Evolutionary conservation across 2,888 invertebrate species (phyloP).

Genomic region (Metopia argyrocephala): DNA sequence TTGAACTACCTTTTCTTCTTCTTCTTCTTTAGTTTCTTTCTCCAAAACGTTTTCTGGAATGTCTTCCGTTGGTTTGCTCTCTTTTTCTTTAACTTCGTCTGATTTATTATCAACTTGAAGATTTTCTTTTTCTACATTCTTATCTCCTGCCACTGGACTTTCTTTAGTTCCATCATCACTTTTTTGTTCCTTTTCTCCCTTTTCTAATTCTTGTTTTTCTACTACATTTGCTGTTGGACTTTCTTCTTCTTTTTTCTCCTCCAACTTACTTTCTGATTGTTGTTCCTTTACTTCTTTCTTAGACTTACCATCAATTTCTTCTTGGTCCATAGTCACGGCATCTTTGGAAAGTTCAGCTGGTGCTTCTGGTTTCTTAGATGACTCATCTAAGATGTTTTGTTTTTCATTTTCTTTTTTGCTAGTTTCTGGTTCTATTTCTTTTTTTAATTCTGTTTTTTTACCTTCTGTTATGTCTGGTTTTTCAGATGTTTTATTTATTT

Average conservation of each 20-base stretch:
- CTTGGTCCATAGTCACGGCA: slow-evolving; percentile 7
- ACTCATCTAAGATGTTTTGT: too few species aligned
- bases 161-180: slow-evolving; percentile 30
- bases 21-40: slow-evolving; percentile 26
- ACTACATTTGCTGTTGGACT: slow-evolving; percentile 38
- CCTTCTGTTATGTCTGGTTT: slow-evolving; percentile 16
- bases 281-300: slow-evolving; percentile 24
- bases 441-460: slow-evolving; percentile 9
- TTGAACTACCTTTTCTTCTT: background rate
- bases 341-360: background rate
- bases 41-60: slow-evolving; percentile 34
- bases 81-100: slow-evolving; percentile 22
- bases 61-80: slow-evolving; percentile 35
- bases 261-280: slow-evolving; percentile 9
- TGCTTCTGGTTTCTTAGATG: slow-evolving; percentile 33
- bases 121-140: slow-evolving; percentile 13
- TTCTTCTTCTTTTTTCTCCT: slow-evolving; percentile 67
- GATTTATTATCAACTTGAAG: slow-evolving; percentile 27
- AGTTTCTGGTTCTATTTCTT: slow-evolving; percentile 63
- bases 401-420: slow-evolving; percentile 63
- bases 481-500: slow-evolving; percentile 25
- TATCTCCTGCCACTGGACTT: slow-evolving; percentile 16
- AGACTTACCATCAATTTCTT: slow-evolving; percentile 41
- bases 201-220: slow-evolving; percentile 69
- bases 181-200: slow-evolving; percentile 68